phyloP scores from a whole-genome alignment of 1,140 invertebrate species.

The Cydia pomonella region DNA sequence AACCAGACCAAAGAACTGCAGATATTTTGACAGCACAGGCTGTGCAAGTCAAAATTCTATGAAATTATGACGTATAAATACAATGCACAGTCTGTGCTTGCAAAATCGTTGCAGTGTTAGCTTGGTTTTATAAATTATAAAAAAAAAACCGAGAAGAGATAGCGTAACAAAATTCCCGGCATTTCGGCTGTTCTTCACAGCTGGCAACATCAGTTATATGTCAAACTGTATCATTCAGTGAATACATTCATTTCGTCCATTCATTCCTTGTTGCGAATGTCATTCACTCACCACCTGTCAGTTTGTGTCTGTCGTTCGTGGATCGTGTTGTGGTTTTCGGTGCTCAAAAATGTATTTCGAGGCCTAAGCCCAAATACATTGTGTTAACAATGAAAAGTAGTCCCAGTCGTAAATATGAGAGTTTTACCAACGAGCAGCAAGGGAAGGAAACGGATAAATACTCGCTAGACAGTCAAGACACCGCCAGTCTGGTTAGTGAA shows the following conservation, averaged over 20 bases:
- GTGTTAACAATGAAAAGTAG: slow-evolving; percentile 79
- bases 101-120: too few relatives aligned
- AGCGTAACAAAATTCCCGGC: too few relatives aligned
- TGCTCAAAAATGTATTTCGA: slow-evolving; percentile 68
- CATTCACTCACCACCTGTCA: slow-evolving; percentile 35
- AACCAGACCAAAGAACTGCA: too few relatives aligned
- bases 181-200: too few relatives aligned
- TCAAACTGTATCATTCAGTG: slow-evolving; percentile 34
- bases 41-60: too few relatives aligned
- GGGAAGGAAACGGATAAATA: slow-evolving; percentile 76
- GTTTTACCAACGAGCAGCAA: slow-evolving; percentile 72
- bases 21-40: too few relatives aligned
- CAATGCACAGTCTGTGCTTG: too few relatives aligned
- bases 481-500: slow-evolving; percentile 77
- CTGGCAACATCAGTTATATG: slow-evolving; percentile 7
- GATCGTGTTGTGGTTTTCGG: slow-evolving; percentile 59
- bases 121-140: too few relatives aligned
- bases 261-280: not conserved
- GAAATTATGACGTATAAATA: too few relatives aligned
- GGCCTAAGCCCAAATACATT: slow-evolving; percentile 60
- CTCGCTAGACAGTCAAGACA: slow-evolving; percentile 78
- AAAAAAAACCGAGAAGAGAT: too few relatives aligned
- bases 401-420: slow-evolving; percentile 78
- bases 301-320: slow-evolving; percentile 55
- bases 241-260: slow-evolving; percentile 25